Evolutionary conservation across 2,113 vertebrate genomes (phyloP), one percentile per base, ranked within the genome.

Genomic region (Bettongia penicillata): DNA sequence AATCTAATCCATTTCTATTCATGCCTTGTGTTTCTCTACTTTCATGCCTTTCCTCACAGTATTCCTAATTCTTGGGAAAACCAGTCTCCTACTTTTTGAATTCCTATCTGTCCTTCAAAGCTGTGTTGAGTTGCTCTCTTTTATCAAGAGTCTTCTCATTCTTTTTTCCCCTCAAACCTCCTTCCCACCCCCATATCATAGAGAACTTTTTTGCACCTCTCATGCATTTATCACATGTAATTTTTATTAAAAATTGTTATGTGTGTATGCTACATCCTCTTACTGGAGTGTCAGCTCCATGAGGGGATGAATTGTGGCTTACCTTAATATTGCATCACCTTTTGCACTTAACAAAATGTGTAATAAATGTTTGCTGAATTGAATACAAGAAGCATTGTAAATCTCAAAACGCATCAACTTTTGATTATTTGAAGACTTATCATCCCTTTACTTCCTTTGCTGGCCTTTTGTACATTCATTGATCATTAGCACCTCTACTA

Each of bases 291-390:
- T 84, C n/a, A 84, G n/a, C 68, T 84, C 37, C 68, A 43, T 84
- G 68, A 84, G 68, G 68, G 68, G 37, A 84, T 84, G 68, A 84
- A 43, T 84, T 84, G 68, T 84, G n/a, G n/a, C 19, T 84, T 84
- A 43, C 7, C 19, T 43, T 84, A 84, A 43, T 6, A n/a, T 84
- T 84, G 23, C 22, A 84, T 43, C 68, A 43, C 19, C n/a, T n/a
- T n/a, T 43, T 43, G 68, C 6, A 43, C 16, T 84, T 84, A 43
- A 84, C 68, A 84, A 84, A 84, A 84, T 84, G 68, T 43, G 48
- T 84, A 77, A 57, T 47, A 91, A 52, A 53, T 91, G 48, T 95
- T 93, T 90, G 91, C 68, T 47, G 94, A 84, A 93, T 14, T 93
- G 49, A 92, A 6, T 25, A 43, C 92, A 92, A 90, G n/a, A 22